phyloP scores from a whole-genome alignment of 1,140 invertebrate genomes.

The Dendroctonus ponderosae region DNA sequence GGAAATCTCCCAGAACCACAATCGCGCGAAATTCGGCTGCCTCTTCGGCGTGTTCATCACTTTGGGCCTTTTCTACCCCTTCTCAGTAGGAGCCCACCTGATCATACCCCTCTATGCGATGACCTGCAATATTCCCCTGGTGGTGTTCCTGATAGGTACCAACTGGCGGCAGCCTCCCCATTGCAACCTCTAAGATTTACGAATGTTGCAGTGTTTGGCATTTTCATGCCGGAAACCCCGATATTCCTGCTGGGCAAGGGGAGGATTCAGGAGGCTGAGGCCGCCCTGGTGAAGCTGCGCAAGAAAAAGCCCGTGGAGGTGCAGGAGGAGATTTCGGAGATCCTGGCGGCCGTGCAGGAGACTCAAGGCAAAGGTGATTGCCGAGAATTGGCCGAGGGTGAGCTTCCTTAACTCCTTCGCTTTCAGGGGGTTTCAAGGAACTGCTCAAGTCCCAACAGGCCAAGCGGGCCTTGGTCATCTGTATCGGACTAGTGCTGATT shows the following conservation, averaged over 20 bases:
- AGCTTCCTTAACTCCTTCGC: background rate
- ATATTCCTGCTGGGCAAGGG: conserved; percentile 63
- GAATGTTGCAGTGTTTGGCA: conserved; percentile 49
- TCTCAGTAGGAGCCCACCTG: conserved; percentile 59
- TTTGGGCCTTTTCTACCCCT: conserved; percentile 48
- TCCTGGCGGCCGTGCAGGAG: conserved; percentile 31
- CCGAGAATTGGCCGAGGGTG: background rate
- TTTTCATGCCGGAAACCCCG: conserved; percentile 70
- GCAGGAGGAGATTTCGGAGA: conserved; percentile 30
- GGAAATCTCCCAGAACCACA: conserved; percentile 51
- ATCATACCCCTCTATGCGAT: conserved; percentile 57
- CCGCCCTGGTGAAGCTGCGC: conserved; percentile 63
- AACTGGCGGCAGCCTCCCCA: background rate
- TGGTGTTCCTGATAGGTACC: conserved; percentile 52
- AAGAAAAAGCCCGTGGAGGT: conserved; percentile 53
- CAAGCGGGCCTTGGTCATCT: conserved; percentile 69
- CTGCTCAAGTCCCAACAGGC: conserved; percentile 48
- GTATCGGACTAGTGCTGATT: conserved; percentile 77
- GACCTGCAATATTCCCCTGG: conserved; percentile 51
- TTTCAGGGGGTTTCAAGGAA: conserved; percentile 32
- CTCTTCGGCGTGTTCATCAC: conserved; percentile 40
- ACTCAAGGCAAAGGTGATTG: conserved; percentile 42
- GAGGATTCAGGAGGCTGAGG: conserved; percentile 60
- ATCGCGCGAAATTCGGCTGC: conserved; percentile 38
- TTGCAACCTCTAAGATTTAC: background rate